Evolutionary conservation across 2,113 vertebrate genomes (phyloP), one percentile per base, ranked within the genome.

Genomic region (Sardina pilchardus): DNA sequence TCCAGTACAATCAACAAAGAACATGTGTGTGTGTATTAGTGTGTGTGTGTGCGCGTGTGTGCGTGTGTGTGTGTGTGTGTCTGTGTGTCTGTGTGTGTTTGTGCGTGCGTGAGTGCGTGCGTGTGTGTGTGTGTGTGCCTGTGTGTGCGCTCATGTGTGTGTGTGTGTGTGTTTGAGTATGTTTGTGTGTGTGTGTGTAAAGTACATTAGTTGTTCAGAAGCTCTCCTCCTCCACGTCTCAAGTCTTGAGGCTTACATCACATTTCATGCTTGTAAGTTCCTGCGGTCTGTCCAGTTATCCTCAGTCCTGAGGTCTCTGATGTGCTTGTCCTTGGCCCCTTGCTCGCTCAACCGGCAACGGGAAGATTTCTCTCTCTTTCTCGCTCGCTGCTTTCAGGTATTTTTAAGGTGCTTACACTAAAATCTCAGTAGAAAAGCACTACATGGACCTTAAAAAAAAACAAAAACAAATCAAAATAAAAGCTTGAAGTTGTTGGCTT

Each of bases 381-480:
- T 75, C n/a, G 24, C 39, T n/a, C 36, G 84, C 59, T 42, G 43
- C 43, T 86, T 81, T 59, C 78, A 88, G 90, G 87, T 80, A n/a
- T 82, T 34, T 89, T 71, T 92, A 92, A 93, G 89, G 91, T 93
- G 91, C 91, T 94, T 93, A 44, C 34, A 84, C 88, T 89, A 86
- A 82, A 78, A 47, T 48, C 24, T 50, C 44, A 80, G 85, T 88
- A 81, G 82, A 81, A 86, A 39, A 85, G 86, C 84, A 48, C 56
- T 83, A 71, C 81, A 81, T 87, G 43, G 30, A 56, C 83, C 87
- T 85, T 85, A 83, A 48, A 71, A 85, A 36, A 36, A 34, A 12
- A 75, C 17, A 10, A 34, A 71, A 4, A 71, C 7, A 71, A 71
- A 36, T 10, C 1, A 34, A 5, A 36, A 36, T 16, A 34, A 71